A percentile compares a stretch with the other conserved stretches of the same genome.
phyloP scores from a whole-genome alignment of 2,888 invertebrate species.

The Rhorus exstirpatorius region DNA sequence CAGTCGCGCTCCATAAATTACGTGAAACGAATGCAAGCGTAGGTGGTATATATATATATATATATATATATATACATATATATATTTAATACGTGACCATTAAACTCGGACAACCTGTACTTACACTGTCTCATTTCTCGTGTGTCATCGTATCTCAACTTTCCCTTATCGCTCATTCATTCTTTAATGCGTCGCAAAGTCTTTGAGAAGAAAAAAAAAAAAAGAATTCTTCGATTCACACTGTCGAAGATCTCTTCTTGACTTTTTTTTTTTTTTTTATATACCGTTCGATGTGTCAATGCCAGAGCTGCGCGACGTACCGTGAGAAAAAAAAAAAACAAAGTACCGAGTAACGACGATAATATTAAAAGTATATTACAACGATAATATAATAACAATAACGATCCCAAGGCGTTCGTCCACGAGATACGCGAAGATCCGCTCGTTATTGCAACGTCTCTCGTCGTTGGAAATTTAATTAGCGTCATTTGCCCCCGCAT shows the following conservation, averaged over 20 bases:
- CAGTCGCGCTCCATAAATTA: conserved; percentile 34
- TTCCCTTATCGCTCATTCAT: conserved; percentile 43
- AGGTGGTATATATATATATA: conserved; percentile 50
- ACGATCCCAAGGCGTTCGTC: conserved; percentile 23
- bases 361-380: conserved; percentile 18
- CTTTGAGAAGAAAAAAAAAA: background rate
- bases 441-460: conserved; percentile 57
- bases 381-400: conserved; percentile 21
- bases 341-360: background rate
- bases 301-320: background rate
- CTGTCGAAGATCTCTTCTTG: background rate
- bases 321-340: background rate
- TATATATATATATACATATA: background rate
- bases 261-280: background rate
- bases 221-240: conserved; percentile 18
- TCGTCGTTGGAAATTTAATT: conserved; percentile 64
- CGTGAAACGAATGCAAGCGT: conserved; percentile 48
- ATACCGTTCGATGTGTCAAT: background rate
- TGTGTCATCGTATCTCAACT: conserved; percentile 51
- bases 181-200: conserved; percentile 24
- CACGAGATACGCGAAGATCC: conserved; percentile 18
- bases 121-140: conserved; percentile 38
- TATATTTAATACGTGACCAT: background rate
- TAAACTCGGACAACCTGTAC: conserved; percentile 35
- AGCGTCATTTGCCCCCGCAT: conserved; percentile 36